phyloP scores from a whole-genome alignment of 2,797 vertebrate species.

The Molossus alvarezi region DNA sequence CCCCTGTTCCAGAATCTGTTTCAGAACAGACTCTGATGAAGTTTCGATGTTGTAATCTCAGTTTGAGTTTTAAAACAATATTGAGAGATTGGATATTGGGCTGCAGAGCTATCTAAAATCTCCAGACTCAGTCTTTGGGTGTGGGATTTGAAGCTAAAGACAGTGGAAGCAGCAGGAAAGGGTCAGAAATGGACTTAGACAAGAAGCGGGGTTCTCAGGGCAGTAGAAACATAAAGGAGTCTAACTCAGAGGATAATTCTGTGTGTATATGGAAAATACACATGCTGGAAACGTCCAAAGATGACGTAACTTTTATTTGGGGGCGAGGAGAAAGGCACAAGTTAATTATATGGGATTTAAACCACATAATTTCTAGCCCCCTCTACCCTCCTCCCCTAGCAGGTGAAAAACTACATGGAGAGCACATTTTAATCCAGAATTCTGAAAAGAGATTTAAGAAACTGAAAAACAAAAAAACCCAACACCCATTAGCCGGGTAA shows the following conservation, averaged over 20 bases:
- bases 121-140: neutral
- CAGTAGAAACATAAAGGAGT: neutral
- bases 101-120: neutral
- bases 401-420: neutral
- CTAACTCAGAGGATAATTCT: neutral
- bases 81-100: neutral
- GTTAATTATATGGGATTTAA: neutral
- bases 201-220: neutral
- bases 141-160: constrained; percentile 18
- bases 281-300: neutral
- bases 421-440: neutral
- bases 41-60: neutral
- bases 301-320: neutral
- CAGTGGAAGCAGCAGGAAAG: neutral
- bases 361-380: neutral
- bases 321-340: neutral
- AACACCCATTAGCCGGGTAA: neutral
- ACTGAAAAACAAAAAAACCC: neutral
- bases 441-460: constrained; percentile 53
- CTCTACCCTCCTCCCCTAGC: neutral
- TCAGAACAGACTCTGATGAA: neutral
- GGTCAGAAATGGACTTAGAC: neutral
- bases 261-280: neutral
- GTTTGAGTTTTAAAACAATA: neutral
- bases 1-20: neutral